Percentiles rank a stretch among this genome's conserved stretches.
Conservation (phyloP, 2,797 vertebrate species). For the Melanotaenia nigrans region DNA sequence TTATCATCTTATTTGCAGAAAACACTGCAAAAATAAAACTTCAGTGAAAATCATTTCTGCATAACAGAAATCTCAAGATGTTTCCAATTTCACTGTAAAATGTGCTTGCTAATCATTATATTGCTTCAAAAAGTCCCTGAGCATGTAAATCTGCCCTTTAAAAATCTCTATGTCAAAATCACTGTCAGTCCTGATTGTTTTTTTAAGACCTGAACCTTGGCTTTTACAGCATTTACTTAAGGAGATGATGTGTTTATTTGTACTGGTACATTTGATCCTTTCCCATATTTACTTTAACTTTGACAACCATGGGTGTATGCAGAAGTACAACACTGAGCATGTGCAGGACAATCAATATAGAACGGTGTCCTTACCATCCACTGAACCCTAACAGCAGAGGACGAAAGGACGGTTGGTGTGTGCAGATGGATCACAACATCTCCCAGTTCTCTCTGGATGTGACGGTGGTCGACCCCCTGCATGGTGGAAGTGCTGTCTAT, state of each 20-base stretch:
- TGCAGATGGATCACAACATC: conserved; percentile 94
- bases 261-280: conserved; percentile 6
- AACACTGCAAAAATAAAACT: background rate
- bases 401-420: conserved; percentile 92
- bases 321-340: background rate
- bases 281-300: conserved; percentile 10
- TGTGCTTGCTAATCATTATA: background rate
- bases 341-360: background rate
- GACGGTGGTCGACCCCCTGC: conserved; percentile 94
- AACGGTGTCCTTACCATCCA: conserved; percentile 88
- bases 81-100: background rate
- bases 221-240: conserved; percentile 14
- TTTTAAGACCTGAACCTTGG: background rate
- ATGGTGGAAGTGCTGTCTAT: conserved; percentile 92
- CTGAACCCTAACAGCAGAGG: conserved; percentile 93
- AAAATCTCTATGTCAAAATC: conserved; percentile 2
- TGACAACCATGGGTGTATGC: background rate
- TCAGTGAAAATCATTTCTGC: background rate
- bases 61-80: background rate
- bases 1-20: background rate
- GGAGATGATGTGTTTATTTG: conserved; percentile 16
- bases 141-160: background rate
- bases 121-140: background rate
- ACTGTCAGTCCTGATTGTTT: background rate
- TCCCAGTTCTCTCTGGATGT: conserved; percentile 94